Evolutionary conservation across 2,888 invertebrate species (phyloP).

Genomic region (Emesis furor): DNA sequence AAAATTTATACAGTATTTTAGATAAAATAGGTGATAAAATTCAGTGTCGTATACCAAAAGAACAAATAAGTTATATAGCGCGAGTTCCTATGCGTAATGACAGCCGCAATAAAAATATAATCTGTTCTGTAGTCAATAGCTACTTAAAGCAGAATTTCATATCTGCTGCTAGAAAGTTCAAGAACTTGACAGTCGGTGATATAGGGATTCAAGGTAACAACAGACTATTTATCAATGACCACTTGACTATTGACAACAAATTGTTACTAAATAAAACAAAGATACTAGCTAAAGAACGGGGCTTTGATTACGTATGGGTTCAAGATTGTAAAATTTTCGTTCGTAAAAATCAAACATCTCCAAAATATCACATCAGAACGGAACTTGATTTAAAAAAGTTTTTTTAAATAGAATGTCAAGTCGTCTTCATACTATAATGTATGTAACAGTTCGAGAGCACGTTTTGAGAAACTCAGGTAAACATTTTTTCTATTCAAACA

Average conservation of each 20-base stretch:
- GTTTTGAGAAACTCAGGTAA: not conserved
- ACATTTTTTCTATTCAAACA: not conserved
- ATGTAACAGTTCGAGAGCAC: no score
- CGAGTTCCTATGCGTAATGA: slow-evolving; percentile 43
- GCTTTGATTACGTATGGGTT: slow-evolving; percentile 56
- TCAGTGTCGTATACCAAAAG: not conserved
- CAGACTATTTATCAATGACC: slow-evolving; percentile 60
- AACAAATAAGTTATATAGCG: no score
- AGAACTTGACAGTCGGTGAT: no score
- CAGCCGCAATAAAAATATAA: slow-evolving; percentile 38
- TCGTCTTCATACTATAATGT: no score
- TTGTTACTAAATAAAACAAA: slow-evolving; percentile 65
- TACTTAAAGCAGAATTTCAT: slow-evolving; percentile 57
- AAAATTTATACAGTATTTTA: slow-evolving; percentile 3
- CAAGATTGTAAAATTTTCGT: slow-evolving; percentile 58
- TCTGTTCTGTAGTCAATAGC: slow-evolving; percentile 55
- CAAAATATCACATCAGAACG: slow-evolving; percentile 41
- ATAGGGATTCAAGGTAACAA: not conserved
- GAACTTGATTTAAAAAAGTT: slow-evolving; percentile 52
- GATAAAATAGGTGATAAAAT: slow-evolving; percentile 33
- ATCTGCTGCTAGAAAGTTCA: not conserved
- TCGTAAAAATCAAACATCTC: slow-evolving; percentile 55
- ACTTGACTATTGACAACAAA: slow-evolving; percentile 67
- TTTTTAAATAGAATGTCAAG: not conserved
- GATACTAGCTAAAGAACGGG: slow-evolving; percentile 51